Evolutionary conservation across 1,140 invertebrate species (phyloP), one percentile per base, ranked within the genome.

Genomic region (Scaptomyza hsui): DNA sequence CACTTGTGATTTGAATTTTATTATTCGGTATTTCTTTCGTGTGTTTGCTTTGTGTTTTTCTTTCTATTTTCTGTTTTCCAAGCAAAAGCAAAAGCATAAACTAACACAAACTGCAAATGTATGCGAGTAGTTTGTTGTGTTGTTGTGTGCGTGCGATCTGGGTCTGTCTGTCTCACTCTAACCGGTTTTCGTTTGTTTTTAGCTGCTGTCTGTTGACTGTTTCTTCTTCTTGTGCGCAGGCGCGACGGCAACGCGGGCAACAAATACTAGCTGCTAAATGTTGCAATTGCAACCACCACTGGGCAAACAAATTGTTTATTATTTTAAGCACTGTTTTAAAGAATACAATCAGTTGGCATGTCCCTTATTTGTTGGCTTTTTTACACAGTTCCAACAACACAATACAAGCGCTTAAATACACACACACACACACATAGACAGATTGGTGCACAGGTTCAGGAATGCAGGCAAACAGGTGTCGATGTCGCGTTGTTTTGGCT

Each of bases 171-270:
- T 75, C 60, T 78, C 72, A 63, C 69, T 47, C 70, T 65, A 83
- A 83, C 81, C 81, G 81, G 80, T 83, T 83, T 83, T 59, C 44
- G 21, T 69, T 70, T 80, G 62, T 83, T 67, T 80, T 80, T 79
- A 77, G 49, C 13, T 37, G 26, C 16, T 78, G 44, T 74, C 32
- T 71, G 55, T 48, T 41, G 52, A 37, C 21, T 56, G 37, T 45
- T 49, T 32, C 26, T 57, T 60, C 49, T 63, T 44, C 55, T 71
- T 32, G 32, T 75, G 52, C 48, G 53, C 59, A 60, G 55, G 51
- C 57, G 69, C 60, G 60, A 21, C 41, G 37, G 61, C 21, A 19
- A 19, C 24, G 24, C 24, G 6, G 24, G 29, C 15, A 52, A 21
- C 60, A n/a, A 63, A 52, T n/a, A 37, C 32, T 53, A 39, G 24